Base-by-base conservation (phyloP, 2,888 invertebrate genomes). In the Meliscaeva auricollis region DNA sequence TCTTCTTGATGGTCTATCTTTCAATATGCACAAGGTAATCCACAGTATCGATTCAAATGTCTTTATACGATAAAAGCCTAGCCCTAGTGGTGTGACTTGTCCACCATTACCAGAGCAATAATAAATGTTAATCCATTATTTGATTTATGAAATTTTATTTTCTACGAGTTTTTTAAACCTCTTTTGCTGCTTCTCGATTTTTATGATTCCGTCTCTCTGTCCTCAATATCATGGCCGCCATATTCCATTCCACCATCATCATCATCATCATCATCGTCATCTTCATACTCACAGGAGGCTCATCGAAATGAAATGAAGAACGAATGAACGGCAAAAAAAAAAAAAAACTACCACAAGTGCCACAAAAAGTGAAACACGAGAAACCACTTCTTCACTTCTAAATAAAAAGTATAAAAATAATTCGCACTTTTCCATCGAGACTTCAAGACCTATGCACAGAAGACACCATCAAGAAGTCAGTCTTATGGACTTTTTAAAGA, bases 111-210 rank as follows among this genome's bases (percentile, higher is more conserved):
- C 78, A 56, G 75, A 50, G 72, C 81, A 87, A 82, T 88, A 88
- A 87, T 88, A 87, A 88, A 87, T 88, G 87, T 85, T 84, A 85
- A 81, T 87, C 87, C 78, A 85, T 87, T 87, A 85, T 88, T 88
- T 87, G 88, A 88, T 88, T 88, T 88, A 87, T 80, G 88, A 88
- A 87, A 87, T 88, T 88, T 82, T 87, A 70, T 83, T 83, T 48
- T 60, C 52, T 62, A 20, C 35, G 8, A 38, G 35, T 38, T 9
- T 11, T 2, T 4, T 2, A 38, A 32, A 17, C 58, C 48, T 74
- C 60, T 20, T 46, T 35, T 26, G 44, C 32, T 8, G 41, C 32
- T 8, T 26, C 17, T 74, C 46, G 20, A 46, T 77, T 70, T 81
- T 78, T 78, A 74, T 74, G 50, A 54, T 66, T 22, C 44, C 46